These are phyloP conservation scores for Platichthys stellatus DNA, from an alignment of 2,113 vertebrate genomes.

Conservation along the genomic window DNA sequence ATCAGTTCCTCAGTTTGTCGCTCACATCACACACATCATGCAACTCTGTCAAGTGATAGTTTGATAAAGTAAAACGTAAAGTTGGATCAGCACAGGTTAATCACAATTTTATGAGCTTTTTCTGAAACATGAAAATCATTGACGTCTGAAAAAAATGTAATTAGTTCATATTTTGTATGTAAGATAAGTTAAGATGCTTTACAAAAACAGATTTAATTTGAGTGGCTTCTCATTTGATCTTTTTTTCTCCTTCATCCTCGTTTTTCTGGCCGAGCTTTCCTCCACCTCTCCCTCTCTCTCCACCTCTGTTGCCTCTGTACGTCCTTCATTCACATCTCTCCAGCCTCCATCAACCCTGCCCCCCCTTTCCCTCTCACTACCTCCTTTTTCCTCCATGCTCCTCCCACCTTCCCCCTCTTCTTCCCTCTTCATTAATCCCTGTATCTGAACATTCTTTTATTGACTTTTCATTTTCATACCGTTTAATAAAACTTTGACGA, in stretches of 20 bases:
- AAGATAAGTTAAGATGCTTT: no score
- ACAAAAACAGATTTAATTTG: conserved; percentile 1
- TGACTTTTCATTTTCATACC: not conserved
- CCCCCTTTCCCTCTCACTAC: conserved; percentile 29
- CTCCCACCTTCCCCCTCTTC: not conserved
- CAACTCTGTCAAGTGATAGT: not conserved
- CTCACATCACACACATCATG: not conserved
- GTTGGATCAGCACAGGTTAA: no score
- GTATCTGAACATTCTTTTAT: not conserved
- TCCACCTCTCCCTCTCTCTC: conserved; percentile 25
- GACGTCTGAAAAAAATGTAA: not conserved
- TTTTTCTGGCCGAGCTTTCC: conserved; percentile 13
- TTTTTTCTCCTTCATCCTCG: not conserved
- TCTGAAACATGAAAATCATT: not conserved
- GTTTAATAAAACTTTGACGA: not conserved
- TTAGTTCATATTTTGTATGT: not conserved
- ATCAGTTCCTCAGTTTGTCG: not conserved
- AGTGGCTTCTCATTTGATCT: not conserved
- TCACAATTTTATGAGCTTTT: not conserved
- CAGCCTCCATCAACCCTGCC: conserved; percentile 18
- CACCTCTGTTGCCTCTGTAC: conserved; percentile 22
- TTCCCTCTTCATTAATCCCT: not conserved
- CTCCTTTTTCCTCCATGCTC: conserved; percentile 10
- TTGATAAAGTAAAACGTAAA: no score
- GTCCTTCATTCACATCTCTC: conserved; percentile 22